Percentiles rank a stretch among this genome's conserved stretches.
These are phyloP conservation scores for Lampropteryx suffumata DNA, from an alignment of 2,888 invertebrate genomes.

Conservation along the genomic window DNA sequence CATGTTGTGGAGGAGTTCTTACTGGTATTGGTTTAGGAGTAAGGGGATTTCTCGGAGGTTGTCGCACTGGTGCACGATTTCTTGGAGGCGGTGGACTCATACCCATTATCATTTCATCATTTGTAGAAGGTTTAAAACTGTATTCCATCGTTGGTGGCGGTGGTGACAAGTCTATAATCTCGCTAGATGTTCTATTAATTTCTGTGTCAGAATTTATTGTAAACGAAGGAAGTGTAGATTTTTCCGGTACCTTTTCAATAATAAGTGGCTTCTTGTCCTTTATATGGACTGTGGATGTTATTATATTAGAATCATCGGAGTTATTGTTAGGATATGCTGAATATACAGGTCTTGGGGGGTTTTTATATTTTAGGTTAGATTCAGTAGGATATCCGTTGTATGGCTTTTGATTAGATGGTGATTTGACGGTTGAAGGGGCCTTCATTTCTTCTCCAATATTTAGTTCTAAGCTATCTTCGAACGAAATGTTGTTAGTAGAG, in stretches of 20 bases:
- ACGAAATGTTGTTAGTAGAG: conserved; percentile 64
- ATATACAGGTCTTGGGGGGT: conserved; percentile 52
- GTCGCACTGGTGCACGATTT: conserved; percentile 52
- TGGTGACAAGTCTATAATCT: conserved; percentile 76
- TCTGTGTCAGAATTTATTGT: conserved; percentile 55
- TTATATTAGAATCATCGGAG: conserved; percentile 66
- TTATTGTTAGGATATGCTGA: conserved; percentile 47
- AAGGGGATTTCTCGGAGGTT: conserved; percentile 52
- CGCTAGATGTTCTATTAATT: conserved; percentile 60
- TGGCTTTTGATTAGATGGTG: conserved; percentile 43
- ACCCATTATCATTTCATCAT: conserved; percentile 80
- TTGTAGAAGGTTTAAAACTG: conserved; percentile 68
- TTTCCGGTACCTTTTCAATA: conserved; percentile 61
- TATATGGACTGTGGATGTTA: conserved; percentile 74
- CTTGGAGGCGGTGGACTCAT: conserved; percentile 80
- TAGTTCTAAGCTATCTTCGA: conserved; percentile 69
- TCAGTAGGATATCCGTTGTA: conserved; percentile 39
- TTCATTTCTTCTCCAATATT: conserved; percentile 75
- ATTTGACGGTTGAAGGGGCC: conserved; percentile 42
- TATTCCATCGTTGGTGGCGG: conserved; percentile 75
- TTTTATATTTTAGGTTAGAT: conserved; percentile 49
- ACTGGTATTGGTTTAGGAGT: conserved; percentile 62
- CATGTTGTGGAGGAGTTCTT: conserved; percentile 63
- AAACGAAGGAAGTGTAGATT: conserved; percentile 58
- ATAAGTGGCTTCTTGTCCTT: conserved; percentile 72